Conservation (phyloP, 2,797 vertebrate species). For the Arrhamphus sclerolepis region DNA sequence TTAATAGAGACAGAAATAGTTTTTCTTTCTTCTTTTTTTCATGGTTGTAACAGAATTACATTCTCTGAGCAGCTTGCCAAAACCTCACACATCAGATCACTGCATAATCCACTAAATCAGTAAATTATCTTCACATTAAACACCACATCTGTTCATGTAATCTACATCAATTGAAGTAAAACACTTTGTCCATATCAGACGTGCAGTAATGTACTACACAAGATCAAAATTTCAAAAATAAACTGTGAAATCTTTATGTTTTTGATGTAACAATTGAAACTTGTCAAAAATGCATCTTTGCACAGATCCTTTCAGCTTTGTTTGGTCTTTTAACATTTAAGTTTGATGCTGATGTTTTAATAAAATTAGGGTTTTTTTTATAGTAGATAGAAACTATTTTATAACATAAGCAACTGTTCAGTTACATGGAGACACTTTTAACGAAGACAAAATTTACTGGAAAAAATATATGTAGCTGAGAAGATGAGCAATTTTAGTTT, state of each 20-base stretch:
- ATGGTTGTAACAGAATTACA: slow-evolving; percentile 17
- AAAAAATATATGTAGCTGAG: background rate
- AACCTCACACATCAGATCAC: slow-evolving; percentile 29
- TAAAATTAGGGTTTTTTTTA: background rate
- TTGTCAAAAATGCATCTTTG: too few relatives aligned
- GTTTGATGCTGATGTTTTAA: too few relatives aligned
- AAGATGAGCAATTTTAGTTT: too few relatives aligned
- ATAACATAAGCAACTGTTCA: background rate
- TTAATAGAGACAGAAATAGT: slow-evolving; percentile 28
- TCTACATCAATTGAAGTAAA: slow-evolving; percentile 27
- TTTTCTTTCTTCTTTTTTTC: background rate
- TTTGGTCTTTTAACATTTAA: too few relatives aligned
- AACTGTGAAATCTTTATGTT: too few relatives aligned
- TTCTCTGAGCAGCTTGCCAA: slow-evolving; percentile 21
- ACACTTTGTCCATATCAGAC: too few relatives aligned
- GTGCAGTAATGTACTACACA: too few relatives aligned
- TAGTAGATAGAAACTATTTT: slow-evolving; percentile 1
- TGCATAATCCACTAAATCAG: slow-evolving; percentile 31
- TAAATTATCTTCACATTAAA: slow-evolving; percentile 41
- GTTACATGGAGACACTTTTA: background rate
- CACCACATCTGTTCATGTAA: slow-evolving; percentile 34
- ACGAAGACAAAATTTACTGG: background rate
- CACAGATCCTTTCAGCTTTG: too few relatives aligned
- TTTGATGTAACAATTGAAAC: too few relatives aligned
- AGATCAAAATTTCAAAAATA: too few relatives aligned